Conservation (phyloP, 2,797 vertebrate genomes). For the Fringilla coelebs region DNA sequence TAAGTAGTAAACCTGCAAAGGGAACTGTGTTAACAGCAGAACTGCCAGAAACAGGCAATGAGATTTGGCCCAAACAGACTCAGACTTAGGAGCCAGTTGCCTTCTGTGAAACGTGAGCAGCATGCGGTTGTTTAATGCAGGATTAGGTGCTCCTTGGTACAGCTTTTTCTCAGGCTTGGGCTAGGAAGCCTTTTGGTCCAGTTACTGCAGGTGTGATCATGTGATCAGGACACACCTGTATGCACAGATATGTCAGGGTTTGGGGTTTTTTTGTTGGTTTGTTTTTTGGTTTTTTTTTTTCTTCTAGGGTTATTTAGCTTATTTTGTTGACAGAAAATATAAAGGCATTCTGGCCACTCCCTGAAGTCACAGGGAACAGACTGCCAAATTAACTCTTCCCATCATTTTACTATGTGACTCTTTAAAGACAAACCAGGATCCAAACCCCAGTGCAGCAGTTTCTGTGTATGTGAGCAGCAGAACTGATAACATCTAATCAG, state of each 20-base stretch:
- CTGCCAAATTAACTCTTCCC: background rate
- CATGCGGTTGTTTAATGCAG: background rate
- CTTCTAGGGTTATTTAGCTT: background rate
- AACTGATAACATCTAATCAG: slow-evolving; percentile 67
- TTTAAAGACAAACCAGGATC: slow-evolving; percentile 6
- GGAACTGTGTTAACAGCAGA: background rate
- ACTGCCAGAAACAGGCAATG: background rate
- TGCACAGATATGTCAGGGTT: background rate
- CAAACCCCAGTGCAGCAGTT: slow-evolving; percentile 39
- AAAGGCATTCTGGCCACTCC: background rate
- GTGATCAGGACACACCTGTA: background rate
- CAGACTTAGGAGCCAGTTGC: background rate
- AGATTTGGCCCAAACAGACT: background rate
- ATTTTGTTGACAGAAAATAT: background rate
- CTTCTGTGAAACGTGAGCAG: background rate
- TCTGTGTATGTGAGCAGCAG: slow-evolving; percentile 51
- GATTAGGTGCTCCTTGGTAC: background rate
- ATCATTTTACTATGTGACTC: background rate
- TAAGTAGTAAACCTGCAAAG: background rate
- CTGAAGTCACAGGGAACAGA: background rate
- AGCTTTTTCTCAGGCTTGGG: background rate
- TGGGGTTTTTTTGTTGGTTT: background rate
- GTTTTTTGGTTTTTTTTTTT: background rate
- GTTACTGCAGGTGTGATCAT: background rate
- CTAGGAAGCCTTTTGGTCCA: background rate